Evolutionary conservation across 2,113 vertebrate species (phyloP), one percentile per base, ranked within the genome.

Genomic region (Oceanites oceanicus): DNA sequence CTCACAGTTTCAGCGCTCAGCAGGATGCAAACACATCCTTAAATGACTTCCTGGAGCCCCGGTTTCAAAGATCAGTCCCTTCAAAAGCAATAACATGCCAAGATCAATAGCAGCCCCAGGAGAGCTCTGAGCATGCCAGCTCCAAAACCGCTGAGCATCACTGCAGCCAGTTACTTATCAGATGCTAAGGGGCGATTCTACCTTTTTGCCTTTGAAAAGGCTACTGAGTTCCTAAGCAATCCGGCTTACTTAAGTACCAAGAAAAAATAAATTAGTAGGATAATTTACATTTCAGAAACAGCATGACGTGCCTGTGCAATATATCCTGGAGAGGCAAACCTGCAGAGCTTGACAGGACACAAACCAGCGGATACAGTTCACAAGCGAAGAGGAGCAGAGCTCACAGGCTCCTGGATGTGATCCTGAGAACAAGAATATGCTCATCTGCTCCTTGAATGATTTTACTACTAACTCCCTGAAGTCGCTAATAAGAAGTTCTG

Each of bases 1-100:
- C 61, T 92, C 49, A 68, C 44, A 16, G 86, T 84, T 96, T 71
- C 73, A 65, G 40, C 8, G 25, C 83, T 81, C 83, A 91, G 83
- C 88, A 92, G 95, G 94, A 96, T 93, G 70, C 62, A 84, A 93
- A 78, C 68, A 78, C 61, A 93, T n/a, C 61, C 74, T 95, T 91
- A 82, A 95, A 95, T 55, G 65, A 84, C 65, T 95, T 94, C 94
- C 92, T 89, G 92, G 70, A 95, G 80, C 44, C 61, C 18, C 4
- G 3, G 44, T 88, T 95, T 93, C 86, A 91, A 91, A 92, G 88
- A 89, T 72, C 83, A 65, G 83, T 55, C 68, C 53, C 83, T 94
- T 89, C 76, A 94, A 90, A 88, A 71, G 92, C 86, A 56, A 2
- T 52, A 92, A 74, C 21, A 21, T 34, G 66, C 75, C 94, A 84